A percentile compares a stretch with the other conserved stretches of the same genome.
Conservation (phyloP, 2,113 vertebrate genomes). For the Campylorhamphus procurvoides region DNA sequence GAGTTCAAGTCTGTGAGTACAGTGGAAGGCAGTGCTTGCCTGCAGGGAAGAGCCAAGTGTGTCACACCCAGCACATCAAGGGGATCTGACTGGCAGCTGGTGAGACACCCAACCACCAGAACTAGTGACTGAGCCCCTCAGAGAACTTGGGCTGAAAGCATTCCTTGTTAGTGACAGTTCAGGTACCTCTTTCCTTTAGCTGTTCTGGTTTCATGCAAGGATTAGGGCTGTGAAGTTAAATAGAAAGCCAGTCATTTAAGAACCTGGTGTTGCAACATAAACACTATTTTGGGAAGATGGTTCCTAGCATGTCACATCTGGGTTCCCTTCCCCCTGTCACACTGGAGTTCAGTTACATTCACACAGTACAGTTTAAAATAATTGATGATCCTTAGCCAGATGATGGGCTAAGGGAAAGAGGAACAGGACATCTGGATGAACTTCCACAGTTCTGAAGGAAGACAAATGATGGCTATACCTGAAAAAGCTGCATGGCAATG, state of each 20-base stretch:
- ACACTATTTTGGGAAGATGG: not conserved
- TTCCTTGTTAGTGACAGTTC: not conserved
- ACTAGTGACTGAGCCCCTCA: not conserved
- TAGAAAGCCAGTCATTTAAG: not conserved
- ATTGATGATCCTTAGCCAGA: not conserved
- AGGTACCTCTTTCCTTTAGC: not conserved
- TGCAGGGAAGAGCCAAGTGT: not conserved
- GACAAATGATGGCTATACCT: not conserved
- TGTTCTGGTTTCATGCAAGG: not conserved
- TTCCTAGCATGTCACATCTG: not conserved
- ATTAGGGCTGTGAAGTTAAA: not conserved
- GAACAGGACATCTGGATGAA: not conserved
- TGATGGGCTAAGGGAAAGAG: not conserved
- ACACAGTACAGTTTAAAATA: not conserved
- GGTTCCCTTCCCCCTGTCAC: not conserved
- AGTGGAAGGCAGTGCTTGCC: not conserved
- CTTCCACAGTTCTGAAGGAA: not conserved
- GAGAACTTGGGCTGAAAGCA: not conserved
- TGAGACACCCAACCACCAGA: not conserved
- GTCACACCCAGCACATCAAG: not conserved
- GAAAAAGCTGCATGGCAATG: not conserved
- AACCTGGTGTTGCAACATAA: not conserved
- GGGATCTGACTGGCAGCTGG: not conserved
- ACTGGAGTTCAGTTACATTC: not conserved
- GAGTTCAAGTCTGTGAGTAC: not conserved